Conservation (phyloP, 2,888 invertebrate species). For the Harpagoxenus sublaevis region DNA sequence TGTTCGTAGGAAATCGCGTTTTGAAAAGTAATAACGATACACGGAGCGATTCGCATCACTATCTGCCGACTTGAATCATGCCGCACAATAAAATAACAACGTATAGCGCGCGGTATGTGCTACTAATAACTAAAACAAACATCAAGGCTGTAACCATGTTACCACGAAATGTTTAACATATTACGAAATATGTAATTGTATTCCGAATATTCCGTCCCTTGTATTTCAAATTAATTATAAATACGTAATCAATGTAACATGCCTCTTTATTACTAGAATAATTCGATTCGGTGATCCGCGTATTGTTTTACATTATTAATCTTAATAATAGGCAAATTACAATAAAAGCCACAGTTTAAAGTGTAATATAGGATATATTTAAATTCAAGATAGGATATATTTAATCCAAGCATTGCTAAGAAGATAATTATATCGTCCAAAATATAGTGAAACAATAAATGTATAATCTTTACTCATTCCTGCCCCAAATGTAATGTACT, state of each 20-base stretch:
- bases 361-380: background rate
- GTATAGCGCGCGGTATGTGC: too few relatives aligned
- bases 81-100: background rate
- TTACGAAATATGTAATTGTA: background rate
- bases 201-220: background rate
- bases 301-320: background rate
- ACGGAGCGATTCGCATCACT: slow-evolving; percentile 9
- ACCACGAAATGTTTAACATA: background rate
- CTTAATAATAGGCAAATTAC: background rate
- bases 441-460: background rate
- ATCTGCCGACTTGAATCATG: background rate
- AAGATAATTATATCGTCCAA: background rate
- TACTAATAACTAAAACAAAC: background rate
- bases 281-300: background rate
- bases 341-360: background rate
- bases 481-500: background rate
- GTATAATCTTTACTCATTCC: background rate
- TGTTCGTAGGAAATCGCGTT: background rate
- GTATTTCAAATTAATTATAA: background rate
- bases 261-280: background rate
- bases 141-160: background rate
- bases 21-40: slow-evolving; percentile 4
- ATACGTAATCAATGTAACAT: background rate
- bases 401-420: background rate
- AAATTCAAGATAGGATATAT: too few relatives aligned